Percentiles rank a stretch among this genome's conserved stretches.
Conservation (phyloP, 1,140 invertebrate species). For the Bombus haemorrhoidalis region DNA sequence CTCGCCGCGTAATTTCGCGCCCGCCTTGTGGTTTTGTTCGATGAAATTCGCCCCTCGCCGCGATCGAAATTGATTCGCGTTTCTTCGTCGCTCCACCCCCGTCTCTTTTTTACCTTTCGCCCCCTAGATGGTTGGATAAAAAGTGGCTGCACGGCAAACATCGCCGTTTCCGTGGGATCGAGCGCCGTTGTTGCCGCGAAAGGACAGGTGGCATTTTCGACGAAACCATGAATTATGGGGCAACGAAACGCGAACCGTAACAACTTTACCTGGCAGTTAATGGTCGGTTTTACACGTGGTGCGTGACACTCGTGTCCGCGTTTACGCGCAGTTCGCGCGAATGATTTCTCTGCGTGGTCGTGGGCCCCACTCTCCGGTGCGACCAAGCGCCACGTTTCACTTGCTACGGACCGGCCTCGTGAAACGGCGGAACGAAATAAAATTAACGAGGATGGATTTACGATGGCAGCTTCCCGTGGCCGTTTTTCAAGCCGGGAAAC, state of each 20-base stretch:
- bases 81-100: neutral
- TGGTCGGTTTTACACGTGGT: conserved; percentile 44
- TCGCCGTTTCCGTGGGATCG: neutral
- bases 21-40: neutral
- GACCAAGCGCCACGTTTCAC: neutral
- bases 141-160: neutral
- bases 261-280: conserved; percentile 51
- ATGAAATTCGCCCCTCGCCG: neutral
- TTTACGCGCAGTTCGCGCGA: neutral
- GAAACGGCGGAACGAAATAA: conserved; percentile 24
- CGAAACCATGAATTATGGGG: conserved; percentile 12
- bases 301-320: conserved; percentile 1
- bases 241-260: conserved; percentile 30
- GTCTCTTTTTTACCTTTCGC: neutral
- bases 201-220: conserved; percentile 10
- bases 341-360: neutral
- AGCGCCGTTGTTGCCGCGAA: no score
- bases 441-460: conserved; percentile 37
- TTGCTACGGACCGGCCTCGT: neutral
- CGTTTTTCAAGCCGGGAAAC: no score
- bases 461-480: neutral
- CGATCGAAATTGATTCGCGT: conserved; percentile 2
- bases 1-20: neutral
- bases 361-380: no score
- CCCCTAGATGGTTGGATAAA: neutral